Conservation (phyloP, 1,140 invertebrate genomes). For the Pararge aegeria region DNA sequence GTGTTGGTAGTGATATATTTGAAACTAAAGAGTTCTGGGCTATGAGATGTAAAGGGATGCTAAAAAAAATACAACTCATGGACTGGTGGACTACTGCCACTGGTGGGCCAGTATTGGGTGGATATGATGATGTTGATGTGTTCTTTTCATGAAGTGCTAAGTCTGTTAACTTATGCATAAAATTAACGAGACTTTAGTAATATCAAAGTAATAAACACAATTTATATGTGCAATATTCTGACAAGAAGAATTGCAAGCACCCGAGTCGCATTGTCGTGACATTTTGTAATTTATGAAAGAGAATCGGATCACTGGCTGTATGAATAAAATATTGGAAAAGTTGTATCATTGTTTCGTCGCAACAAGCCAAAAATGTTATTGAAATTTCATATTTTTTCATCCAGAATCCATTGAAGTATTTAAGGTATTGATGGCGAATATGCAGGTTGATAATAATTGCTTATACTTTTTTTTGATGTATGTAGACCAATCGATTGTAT, state of each 20-base stretch:
- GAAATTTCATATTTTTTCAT: not conserved
- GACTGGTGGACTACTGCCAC: too few relatives aligned
- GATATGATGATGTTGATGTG: too few relatives aligned
- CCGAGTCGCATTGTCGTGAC: slow-evolving; percentile 23
- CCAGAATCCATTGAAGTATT: not conserved
- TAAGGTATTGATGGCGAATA: not conserved
- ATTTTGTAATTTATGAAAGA: slow-evolving; percentile 36
- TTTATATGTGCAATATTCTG: slow-evolving; percentile 22
- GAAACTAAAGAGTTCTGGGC: too few relatives aligned
- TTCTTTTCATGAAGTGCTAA: too few relatives aligned
- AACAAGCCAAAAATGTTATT: slow-evolving; percentile 11
- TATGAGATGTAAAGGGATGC: too few relatives aligned
- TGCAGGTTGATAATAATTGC: not conserved
- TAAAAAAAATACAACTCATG: too few relatives aligned
- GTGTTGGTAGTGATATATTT: too few relatives aligned
- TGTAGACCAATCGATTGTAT: too few relatives aligned
- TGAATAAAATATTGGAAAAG: slow-evolving; percentile 26
- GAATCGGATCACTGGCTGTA: slow-evolving; percentile 21
- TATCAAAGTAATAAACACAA: not conserved
- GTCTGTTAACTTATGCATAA: too few relatives aligned
- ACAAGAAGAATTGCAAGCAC: slow-evolving; percentile 29
- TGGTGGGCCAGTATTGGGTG: too few relatives aligned
- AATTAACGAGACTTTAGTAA: not conserved
- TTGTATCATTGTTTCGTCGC: slow-evolving; percentile 20
- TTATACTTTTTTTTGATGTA: not conserved